Evolutionary conservation across 1,140 invertebrate species (phyloP).

Genomic region (Thalassaphorura encarpata): DNA sequence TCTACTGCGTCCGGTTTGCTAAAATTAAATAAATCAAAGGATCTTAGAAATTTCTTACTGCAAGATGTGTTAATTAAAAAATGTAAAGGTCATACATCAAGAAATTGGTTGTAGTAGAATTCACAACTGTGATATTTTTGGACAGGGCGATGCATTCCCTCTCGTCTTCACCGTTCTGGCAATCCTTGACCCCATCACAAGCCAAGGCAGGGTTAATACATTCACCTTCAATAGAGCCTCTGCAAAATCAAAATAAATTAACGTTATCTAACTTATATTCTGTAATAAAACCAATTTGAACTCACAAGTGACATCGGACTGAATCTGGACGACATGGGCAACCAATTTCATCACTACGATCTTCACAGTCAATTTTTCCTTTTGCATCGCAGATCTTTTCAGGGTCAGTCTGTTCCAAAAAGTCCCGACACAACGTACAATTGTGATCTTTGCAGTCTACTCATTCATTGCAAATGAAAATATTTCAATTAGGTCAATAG

Average conservation of each 20-base stretch:
- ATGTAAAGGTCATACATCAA: too few species aligned
- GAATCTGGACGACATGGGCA: constrained; percentile 3
- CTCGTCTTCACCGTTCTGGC: constrained; percentile 2
- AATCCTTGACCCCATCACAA: constrained; percentile 3
- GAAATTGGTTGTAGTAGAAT: background rate
- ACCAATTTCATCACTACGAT: constrained; percentile 3
- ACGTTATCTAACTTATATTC: too few species aligned
- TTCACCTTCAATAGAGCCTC: too few species aligned
- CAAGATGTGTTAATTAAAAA: too few species aligned
- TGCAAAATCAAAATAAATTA: too few species aligned
- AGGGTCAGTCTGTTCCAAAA: constrained; percentile 1
- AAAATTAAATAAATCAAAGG: too few species aligned
- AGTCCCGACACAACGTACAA: constrained; percentile 3
- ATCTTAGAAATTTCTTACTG: too few species aligned
- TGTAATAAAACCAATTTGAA: too few species aligned
- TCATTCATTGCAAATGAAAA: too few species aligned
- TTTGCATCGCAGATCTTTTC: constrained; percentile 5
- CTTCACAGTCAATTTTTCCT: constrained; percentile 1
- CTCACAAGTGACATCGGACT: constrained; percentile 3
- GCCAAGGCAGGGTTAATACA: constrained; percentile 5
- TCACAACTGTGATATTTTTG: background rate
- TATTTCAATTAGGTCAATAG: too few species aligned
- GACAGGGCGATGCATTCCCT: background rate
- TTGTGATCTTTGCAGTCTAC: too few species aligned
- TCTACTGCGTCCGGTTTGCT: too few species aligned